Conservation (phyloP, 2,888 invertebrate species). For the Pseudeuparius sepicola region DNA sequence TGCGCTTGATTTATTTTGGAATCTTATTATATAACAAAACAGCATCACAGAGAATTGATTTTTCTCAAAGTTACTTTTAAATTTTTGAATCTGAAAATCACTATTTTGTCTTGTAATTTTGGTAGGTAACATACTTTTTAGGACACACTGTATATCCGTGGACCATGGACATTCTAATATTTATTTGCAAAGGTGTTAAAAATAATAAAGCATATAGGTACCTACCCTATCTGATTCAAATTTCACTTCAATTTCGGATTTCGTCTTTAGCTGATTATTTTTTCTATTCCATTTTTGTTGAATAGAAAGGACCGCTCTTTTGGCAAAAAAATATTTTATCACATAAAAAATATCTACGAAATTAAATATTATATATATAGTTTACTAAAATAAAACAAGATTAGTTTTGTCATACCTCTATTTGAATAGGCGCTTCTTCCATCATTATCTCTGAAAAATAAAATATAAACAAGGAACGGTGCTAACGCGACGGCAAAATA, state of each 20-base stretch:
- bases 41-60: too few relatives aligned
- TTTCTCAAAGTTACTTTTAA: too few relatives aligned
- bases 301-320: conserved; percentile 26
- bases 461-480: conserved; percentile 29
- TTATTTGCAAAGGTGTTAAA: too few relatives aligned
- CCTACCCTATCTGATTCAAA: conserved; percentile 1
- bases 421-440: conserved; percentile 22
- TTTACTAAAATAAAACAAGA: conserved; percentile 14
- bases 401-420: conserved; percentile 24
- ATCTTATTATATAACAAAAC: too few relatives aligned
- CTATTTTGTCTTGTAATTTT: too few relatives aligned
- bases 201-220: too few relatives aligned
- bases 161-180: too few relatives aligned
- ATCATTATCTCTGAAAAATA: conserved; percentile 26
- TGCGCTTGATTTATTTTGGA: too few relatives aligned
- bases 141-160: too few relatives aligned
- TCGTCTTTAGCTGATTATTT: conserved; percentile 20
- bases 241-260: conserved; percentile 28
- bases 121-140: too few relatives aligned
- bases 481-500: conserved; percentile 15
- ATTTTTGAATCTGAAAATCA: too few relatives aligned
- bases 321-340: conserved; percentile 30
- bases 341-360: conserved; percentile 33
- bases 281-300: conserved; percentile 23
- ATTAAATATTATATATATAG: too few relatives aligned